Evolutionary conservation across 2,888 invertebrate genomes (phyloP).

Genomic region (Spialia ferax): DNA sequence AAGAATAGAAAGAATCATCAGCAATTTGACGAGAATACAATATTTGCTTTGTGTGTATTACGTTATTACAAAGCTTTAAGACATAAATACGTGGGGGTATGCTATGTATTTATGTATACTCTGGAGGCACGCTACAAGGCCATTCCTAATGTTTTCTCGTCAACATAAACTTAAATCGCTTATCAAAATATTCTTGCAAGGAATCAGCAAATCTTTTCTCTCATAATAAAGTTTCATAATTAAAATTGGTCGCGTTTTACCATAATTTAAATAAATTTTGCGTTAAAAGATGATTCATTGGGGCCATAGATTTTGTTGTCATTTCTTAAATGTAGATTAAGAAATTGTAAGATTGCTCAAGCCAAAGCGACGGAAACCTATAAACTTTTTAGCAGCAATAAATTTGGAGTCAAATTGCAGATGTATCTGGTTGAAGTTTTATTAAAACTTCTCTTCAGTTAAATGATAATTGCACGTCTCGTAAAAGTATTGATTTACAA

Average conservation of each 20-base stretch:
- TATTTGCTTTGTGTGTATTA: too few species aligned
- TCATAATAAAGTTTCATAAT: background rate
- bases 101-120: too few species aligned
- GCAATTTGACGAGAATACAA: too few species aligned
- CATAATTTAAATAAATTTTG: background rate
- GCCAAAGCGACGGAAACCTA: conserved; percentile 13
- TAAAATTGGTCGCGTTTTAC: background rate
- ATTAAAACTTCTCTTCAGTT: conserved; percentile 26
- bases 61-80: too few species aligned
- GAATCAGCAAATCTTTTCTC: background rate
- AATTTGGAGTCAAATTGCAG: conserved; percentile 30
- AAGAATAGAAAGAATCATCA: too few species aligned
- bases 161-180: background rate
- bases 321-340: background rate
- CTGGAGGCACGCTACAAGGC: too few species aligned
- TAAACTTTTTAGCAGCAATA: conserved; percentile 35
- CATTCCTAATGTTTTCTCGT: background rate
- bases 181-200: background rate
- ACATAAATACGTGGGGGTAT: too few species aligned
- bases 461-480: conserved; percentile 36
- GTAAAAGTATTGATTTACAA: conserved; percentile 13
- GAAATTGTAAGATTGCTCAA: background rate
- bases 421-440: conserved; percentile 32
- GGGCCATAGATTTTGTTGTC: background rate
- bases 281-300: background rate